Base-by-base conservation (phyloP, 1,140 invertebrate genomes). In the Brevipalpus yothersi region DNA sequence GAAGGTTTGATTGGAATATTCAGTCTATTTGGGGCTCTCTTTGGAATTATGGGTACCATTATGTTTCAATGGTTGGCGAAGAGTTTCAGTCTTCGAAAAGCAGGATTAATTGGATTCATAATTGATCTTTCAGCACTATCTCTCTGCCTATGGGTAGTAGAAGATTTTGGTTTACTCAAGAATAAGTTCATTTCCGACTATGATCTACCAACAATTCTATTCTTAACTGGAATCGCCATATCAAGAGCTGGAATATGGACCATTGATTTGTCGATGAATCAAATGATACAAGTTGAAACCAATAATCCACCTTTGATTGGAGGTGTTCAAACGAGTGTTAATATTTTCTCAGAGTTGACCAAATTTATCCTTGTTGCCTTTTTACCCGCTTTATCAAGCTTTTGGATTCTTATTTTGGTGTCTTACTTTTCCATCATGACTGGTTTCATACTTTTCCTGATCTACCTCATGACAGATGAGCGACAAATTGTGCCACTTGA, bases 241-340 rank as follows among this genome's bases (percentile, higher is more conserved):
- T 63, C 62, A 47, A 53, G 63, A 19, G 21, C 60, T 67, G 72
- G 72, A 21, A 63, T 80, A 11, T 79, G 78, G 78, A 68, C 77
- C 45, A 70, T 74, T 9, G 78, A 79, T 66, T 64, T 79, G 17
- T 69, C 72, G 1, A 72, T 79, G 12, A 77, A 74, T 21, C 78
- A 79, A 65, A 68, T 78, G 17, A 70, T 80, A 63, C 73, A 79
- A 65, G 39, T 31, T 39, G 75, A 58, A 43, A 39, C 56, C 1
- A 23, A 15, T 3, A 58, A 58, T 10, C 56, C 56, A 13, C 13
- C 56, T 10, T 11, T 58, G 8, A 47, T 58, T 11, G 41, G 41
- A 15, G 56, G 56, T 21, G 43, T 58, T 12, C 56, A 58, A 47
- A 43, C 41, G 17, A 58, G 56, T 47, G 17, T 58, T 23, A 58